phyloP scores from a whole-genome alignment of 2,797 vertebrate genomes.

The Sebastes kiyomatsui region DNA sequence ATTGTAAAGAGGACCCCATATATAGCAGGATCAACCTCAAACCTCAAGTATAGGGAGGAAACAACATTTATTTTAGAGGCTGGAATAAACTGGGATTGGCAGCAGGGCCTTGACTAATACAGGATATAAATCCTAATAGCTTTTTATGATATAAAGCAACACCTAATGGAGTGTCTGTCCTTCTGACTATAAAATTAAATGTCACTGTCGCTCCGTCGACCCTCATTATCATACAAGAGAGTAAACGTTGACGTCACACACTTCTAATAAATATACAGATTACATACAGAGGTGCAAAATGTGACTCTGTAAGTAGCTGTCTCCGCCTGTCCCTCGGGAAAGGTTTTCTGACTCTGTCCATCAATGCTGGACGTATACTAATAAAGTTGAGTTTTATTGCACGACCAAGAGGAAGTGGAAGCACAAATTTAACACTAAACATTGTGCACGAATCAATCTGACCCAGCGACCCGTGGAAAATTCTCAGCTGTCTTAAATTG shows the following conservation, averaged over 20 bases:
- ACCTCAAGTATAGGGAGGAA: neutral
- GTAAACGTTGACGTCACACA: slow-evolving; percentile 55
- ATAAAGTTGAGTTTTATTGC: slow-evolving; percentile 71
- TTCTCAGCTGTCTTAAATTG: slow-evolving; percentile 45
- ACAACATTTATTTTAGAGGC: slow-evolving; percentile 42
- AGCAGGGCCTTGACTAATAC: slow-evolving; percentile 39
- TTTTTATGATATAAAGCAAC: slow-evolving; percentile 61
- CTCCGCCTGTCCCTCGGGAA: slow-evolving; percentile 14
- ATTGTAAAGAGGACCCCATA: neutral
- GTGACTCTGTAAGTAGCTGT: slow-evolving; percentile 32
- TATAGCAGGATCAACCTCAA: slow-evolving; percentile 6
- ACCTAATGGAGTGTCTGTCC: slow-evolving; percentile 59
- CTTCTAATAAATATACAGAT: slow-evolving; percentile 69
- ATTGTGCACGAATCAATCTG: slow-evolving; percentile 61
- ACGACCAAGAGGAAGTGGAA: slow-evolving; percentile 50
- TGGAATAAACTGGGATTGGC: slow-evolving; percentile 24
- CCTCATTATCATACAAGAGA: slow-evolving; percentile 62
- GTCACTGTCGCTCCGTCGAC: slow-evolving; percentile 55
- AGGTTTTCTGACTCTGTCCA: slow-evolving; percentile 1
- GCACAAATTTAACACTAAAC: slow-evolving; percentile 57
- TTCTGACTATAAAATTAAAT: slow-evolving; percentile 71
- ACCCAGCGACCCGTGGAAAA: slow-evolving; percentile 59
- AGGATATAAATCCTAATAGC: slow-evolving; percentile 68
- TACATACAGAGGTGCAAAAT: slow-evolving; percentile 40
- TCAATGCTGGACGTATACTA: slow-evolving; percentile 18